Conservation (phyloP, 1,140 invertebrate genomes). For the Zeugodacus cucurbitae region DNA sequence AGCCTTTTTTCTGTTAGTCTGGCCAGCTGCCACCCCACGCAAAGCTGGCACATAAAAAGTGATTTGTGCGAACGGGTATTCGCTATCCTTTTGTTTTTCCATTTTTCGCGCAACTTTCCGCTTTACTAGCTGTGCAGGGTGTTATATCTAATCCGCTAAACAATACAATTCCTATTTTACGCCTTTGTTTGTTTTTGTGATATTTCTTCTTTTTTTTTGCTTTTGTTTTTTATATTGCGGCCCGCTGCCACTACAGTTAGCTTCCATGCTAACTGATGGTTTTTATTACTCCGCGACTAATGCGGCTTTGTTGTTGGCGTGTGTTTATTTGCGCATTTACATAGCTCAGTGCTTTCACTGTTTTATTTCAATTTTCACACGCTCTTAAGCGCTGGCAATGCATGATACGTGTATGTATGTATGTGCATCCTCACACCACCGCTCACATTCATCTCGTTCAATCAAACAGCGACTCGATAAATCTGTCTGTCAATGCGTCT, state of each 20-base stretch:
- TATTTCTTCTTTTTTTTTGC: neutral
- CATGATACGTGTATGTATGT: neutral
- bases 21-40: neutral
- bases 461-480: neutral
- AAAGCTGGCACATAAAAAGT: constrained; percentile 34
- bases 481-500: constrained; percentile 34
- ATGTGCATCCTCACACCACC: neutral
- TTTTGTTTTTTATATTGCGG: neutral
- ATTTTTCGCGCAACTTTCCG: neutral
- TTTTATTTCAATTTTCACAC: constrained; percentile 31
- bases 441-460: neutral
- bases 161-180: constrained; percentile 15
- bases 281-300: neutral
- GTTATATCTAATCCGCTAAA: neutral
- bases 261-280: neutral
- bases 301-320: constrained; percentile 3
- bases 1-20: neutral
- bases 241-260: neutral
- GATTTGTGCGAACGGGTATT: neutral
- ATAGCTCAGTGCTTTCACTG: neutral
- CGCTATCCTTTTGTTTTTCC: neutral
- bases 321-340: neutral
- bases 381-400: neutral
- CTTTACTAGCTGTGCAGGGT: neutral
- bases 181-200: neutral